Evolutionary conservation across 2,797 vertebrate genomes (phyloP).

Genomic region (Mormyrus hasselquistii): DNA sequence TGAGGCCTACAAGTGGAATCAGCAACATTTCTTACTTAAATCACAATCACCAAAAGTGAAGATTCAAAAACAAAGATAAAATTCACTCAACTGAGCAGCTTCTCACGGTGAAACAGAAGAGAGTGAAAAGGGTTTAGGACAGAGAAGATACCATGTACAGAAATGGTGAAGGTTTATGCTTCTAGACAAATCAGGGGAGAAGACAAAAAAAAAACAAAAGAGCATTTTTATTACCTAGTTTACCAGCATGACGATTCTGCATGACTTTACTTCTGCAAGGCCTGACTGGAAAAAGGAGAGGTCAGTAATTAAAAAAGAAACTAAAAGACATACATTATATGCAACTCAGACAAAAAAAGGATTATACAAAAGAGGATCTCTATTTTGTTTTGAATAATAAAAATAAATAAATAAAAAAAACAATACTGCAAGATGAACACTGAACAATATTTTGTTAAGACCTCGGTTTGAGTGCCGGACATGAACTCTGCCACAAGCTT

Average conservation of each 20-base stretch:
- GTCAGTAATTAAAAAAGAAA: conserved; percentile 54
- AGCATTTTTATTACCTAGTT: conserved; percentile 66
- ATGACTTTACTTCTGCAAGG: conserved; percentile 64
- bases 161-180: conserved; percentile 32
- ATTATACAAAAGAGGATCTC: conserved; percentile 45
- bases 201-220: conserved; percentile 40
- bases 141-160: conserved; percentile 34
- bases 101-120: conserved; percentile 16
- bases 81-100: background rate
- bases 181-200: conserved; percentile 44
- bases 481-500: conserved; percentile 29
- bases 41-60: conserved; percentile 26
- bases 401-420: conserved; percentile 42
- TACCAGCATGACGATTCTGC: conserved; percentile 74
- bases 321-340: conserved; percentile 53
- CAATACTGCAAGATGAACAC: conserved; percentile 45
- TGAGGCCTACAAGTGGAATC: conserved; percentile 38
- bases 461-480: background rate
- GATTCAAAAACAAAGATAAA: conserved; percentile 1
- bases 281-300: conserved; percentile 56
- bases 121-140: conserved; percentile 18
- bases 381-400: conserved; percentile 49
- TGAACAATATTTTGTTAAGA: conserved; percentile 41
- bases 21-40: conserved; percentile 22
- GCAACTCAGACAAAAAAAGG: conserved; percentile 45